Conservation (phyloP, 2,113 vertebrate species). For the Macquaria australasica region DNA sequence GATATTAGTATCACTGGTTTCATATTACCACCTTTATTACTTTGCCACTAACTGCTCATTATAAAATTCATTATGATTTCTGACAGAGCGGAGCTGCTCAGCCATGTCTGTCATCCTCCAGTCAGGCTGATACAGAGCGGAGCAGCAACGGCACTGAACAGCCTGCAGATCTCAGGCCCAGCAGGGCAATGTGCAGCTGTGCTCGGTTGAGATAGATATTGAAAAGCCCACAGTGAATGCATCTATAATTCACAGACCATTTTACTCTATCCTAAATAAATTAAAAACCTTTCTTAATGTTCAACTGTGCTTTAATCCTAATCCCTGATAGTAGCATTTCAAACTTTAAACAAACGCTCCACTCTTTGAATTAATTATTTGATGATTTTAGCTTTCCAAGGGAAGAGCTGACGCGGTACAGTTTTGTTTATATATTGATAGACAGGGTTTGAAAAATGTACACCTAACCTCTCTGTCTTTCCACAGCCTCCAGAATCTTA, state of each 20-base stretch:
- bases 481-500: neutral
- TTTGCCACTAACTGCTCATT: conserved; percentile 26
- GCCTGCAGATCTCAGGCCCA: conserved; percentile 5
- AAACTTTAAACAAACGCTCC: conserved; percentile 3
- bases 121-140: conserved; percentile 11
- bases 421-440: neutral
- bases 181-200: conserved; percentile 5
- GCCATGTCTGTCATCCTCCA: conserved; percentile 10
- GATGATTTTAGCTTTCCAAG: neutral
- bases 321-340: neutral
- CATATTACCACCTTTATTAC: conserved; percentile 29
- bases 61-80: conserved; percentile 27
- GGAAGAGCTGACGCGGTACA: neutral
- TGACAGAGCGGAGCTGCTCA: conserved; percentile 24
- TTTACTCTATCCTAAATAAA: conserved; percentile 26
- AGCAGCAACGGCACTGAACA: conserved; percentile 4
- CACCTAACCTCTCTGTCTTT: neutral
- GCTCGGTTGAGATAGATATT: conserved; percentile 11
- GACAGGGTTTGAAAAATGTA: neutral
- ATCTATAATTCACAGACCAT: conserved; percentile 33
- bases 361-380: neutral
- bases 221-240: conserved; percentile 2
- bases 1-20: conserved; percentile 22
- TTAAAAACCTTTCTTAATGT: neutral
- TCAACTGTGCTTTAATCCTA: conserved; percentile 5